Base-by-base conservation (phyloP, 1,140 invertebrate species). In the Episyrphus balteatus region DNA sequence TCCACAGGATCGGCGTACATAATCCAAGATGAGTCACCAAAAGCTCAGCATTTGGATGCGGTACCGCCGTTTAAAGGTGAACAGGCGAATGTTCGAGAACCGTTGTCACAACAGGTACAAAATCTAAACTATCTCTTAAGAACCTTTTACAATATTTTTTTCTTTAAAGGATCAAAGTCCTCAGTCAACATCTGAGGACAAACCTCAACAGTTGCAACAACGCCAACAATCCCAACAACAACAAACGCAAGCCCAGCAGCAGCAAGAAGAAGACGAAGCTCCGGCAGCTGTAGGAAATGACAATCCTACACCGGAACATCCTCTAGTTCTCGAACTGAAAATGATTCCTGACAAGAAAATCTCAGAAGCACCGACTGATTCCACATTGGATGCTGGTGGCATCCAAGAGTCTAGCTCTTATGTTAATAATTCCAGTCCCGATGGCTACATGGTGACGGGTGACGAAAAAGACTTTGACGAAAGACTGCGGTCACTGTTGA, bases 401-500 rank as follows among this genome's bases (percentile, higher is more conserved):
- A 26, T 26, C 8, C 19, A 14, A 17, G 50, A 45, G 13, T 5
- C 50, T 7, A 47, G 43, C 44, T 40, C 37, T 8, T 62, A 59
- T 40, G 40, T 56, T 10, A 65, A 65, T 48, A 62, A 56, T 42
- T 55, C 57, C n/a, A 50, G 45, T 43, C 38, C 54, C 6, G 63
- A 63, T 32, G 47, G 39, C 18, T 66, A 66, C 46, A 55, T 64
- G 12, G 58, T 59, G 43, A 62, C 55, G 10, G 61, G 64, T 7
- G 64, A 67, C 33, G 63, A 67, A 17, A 67, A 64, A 55, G 63
- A 67, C 32, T 51, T 61, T 51, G 55, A 61, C 31, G 64, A 65
- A 43, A 58, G 62, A 2, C 52, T 66, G 6, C 62, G 70, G 7
- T 57, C 63, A 10, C 53, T 75, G 9, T 58, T 76, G 18, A 70